Base-by-base conservation (phyloP, 2,113 vertebrate species). In the Esox niger region DNA sequence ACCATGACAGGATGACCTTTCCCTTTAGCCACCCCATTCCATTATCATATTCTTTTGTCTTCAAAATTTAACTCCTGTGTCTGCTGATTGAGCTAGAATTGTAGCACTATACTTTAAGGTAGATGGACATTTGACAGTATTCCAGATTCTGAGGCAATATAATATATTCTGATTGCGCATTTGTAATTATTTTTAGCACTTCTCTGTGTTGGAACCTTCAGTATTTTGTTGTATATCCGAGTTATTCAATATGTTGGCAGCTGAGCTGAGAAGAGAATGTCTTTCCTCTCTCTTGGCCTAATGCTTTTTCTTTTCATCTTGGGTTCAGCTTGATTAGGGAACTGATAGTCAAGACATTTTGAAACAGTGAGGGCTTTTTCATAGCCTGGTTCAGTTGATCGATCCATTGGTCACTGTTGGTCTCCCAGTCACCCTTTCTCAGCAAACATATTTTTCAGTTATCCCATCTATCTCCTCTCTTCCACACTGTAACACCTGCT, bases 401-500 rank as follows among this genome's bases (percentile, higher is more conserved):
- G 20, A n/a, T 38, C 35, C 35, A 38, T 38, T 38, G 35, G 35
- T 38, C 35, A 38, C 9, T 38, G 49, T 52, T 15, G n/a, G 49
- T 10, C 10, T n/a, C 49, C n/a, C 17, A 52, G 15, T 52, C 21
- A 5, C 9, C 9, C 31, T 38, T 54, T 54, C 49, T 30, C 7
- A 73, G 70, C 61, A 69, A 68, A 70, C 70, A 52, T 17, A 0
- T n/a, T 13, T 49, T 49, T 20, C 5, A 15, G 17, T 49, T 20
- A 20, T 52, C n/a, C n/a, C 47, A 70, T 68, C 43, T 8, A 33
- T 26, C 55, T 69, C 35, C 2, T 23, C 26, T 65, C 59, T 21
- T 65, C 15, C 67, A 38, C 1, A 58, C 64, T 67, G 76, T 65
- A 76, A 32, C 62, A 52, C 23, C 31, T 21, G 65, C 61, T 20